These are phyloP conservation scores for Prietella phreatophila DNA, from an alignment of 2,113 vertebrate genomes.

Conservation along the genomic window DNA sequence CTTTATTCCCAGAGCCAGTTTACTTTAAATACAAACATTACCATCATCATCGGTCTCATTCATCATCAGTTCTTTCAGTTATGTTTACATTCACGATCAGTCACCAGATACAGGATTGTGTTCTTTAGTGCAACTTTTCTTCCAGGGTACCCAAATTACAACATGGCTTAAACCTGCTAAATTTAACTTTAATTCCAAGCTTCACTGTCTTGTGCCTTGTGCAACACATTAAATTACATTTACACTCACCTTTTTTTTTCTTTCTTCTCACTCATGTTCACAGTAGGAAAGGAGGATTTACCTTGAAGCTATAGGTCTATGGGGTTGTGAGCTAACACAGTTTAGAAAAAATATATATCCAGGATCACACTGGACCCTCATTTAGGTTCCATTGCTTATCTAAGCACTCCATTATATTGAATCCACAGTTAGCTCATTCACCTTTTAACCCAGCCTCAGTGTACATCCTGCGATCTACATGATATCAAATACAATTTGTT, in stretches of 20 bases:
- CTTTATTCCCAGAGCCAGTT: constrained; percentile 74
- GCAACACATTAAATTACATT: constrained; percentile 51
- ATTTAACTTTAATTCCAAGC: constrained; percentile 25
- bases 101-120: constrained; percentile 31
- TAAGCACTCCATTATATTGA: background rate
- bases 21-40: constrained; percentile 66
- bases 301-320: background rate
- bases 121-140: constrained; percentile 51
- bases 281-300: background rate
- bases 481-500: background rate
- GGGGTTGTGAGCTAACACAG: constrained; percentile 8
- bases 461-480: background rate
- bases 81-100: constrained; percentile 29
- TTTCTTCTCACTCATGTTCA: constrained; percentile 10
- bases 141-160: constrained; percentile 45
- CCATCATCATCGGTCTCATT: constrained; percentile 47
- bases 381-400: background rate
- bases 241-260: constrained; percentile 3
- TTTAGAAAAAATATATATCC: background rate
- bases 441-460: background rate
- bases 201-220: constrained; percentile 47
- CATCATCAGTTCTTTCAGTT: background rate
- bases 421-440: background rate
- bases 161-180: constrained; percentile 39
- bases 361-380: background rate